Evolutionary conservation across 2,888 invertebrate genomes (phyloP).

Genomic region (Ennomos quercinarius): DNA sequence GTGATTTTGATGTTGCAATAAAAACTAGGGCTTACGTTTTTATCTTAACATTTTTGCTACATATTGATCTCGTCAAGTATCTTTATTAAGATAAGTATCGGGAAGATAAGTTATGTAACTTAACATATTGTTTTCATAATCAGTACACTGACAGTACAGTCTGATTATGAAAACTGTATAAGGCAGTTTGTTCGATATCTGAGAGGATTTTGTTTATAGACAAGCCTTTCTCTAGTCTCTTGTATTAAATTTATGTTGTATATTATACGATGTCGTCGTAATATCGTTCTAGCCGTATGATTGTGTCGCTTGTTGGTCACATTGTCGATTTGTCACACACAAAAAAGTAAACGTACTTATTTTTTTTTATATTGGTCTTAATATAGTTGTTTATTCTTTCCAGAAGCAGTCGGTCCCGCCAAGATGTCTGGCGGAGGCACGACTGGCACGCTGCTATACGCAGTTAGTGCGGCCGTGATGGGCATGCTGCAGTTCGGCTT

Average conservation of each 20-base stretch:
- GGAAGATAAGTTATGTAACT: constrained; percentile 14
- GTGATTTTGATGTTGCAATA: constrained; percentile 3
- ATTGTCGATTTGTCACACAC: too few relatives aligned
- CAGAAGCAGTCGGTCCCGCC: constrained; percentile 55
- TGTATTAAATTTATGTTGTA: too few relatives aligned
- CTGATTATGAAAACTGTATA: too few relatives aligned
- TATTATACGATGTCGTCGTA: too few relatives aligned
- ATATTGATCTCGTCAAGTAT: constrained; percentile 16
- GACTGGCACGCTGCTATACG: constrained; percentile 87
- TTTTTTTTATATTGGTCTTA: too few relatives aligned
- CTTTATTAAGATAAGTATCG: not conserved
- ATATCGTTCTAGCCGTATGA: too few relatives aligned
- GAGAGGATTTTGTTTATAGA: too few relatives aligned
- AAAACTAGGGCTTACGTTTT: not conserved
- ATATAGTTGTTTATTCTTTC: constrained; percentile 43
- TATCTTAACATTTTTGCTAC: constrained; percentile 5
- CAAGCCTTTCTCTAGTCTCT: too few relatives aligned
- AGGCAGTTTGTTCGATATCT: too few relatives aligned
- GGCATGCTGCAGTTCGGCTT: constrained; percentile 90
- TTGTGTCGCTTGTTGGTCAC: constrained; percentile 1
- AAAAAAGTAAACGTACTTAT: too few relatives aligned
- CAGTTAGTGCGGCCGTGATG: constrained; percentile 88
- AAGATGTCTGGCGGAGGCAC: constrained; percentile 77
- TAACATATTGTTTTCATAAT: too few relatives aligned
- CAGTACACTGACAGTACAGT: too few relatives aligned